A percentile compares a stretch with the other conserved stretches of the same genome.
phyloP scores from a whole-genome alignment of 2,888 invertebrate species.

The Heliothis peltigera region DNA sequence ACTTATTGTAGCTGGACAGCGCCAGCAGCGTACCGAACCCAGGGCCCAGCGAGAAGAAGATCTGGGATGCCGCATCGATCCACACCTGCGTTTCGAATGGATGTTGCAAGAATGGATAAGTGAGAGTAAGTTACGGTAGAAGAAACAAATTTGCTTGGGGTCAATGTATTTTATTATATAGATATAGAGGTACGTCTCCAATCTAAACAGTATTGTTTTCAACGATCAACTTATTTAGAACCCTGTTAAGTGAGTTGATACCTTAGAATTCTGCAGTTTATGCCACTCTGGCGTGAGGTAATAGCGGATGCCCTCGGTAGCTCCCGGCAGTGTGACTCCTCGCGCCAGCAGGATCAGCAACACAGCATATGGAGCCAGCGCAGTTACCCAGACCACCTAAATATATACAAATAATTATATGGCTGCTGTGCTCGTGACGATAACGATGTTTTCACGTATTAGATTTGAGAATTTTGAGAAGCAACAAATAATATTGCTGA shows the following conservation, averaged over 20 bases:
- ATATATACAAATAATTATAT: background rate
- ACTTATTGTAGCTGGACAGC: constrained; percentile 97
- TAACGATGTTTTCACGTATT: too few relatives aligned
- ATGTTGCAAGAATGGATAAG: background rate
- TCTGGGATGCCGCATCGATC: constrained; percentile 98
- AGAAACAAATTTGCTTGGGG: too few relatives aligned
- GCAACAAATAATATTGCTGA: too few relatives aligned
- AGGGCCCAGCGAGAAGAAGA: constrained; percentile 97
- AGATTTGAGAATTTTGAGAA: too few relatives aligned
- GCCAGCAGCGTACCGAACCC: constrained; percentile 97
- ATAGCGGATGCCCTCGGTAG: constrained; percentile 95
- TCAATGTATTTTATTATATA: too few relatives aligned
- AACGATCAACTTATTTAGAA: background rate
- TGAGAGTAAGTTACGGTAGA: too few relatives aligned
- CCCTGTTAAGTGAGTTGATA: constrained; percentile 64
- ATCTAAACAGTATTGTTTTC: too few relatives aligned
- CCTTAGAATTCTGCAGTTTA: constrained; percentile 94
- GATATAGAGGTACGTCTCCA: too few relatives aligned
- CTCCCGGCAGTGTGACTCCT: constrained; percentile 96
- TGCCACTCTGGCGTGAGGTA: constrained; percentile 97
- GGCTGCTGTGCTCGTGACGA: background rate
- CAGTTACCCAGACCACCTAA: constrained; percentile 98
- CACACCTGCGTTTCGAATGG: constrained; percentile 91
- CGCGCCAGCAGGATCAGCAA: constrained; percentile 95
- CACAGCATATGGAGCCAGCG: constrained; percentile 97